Percentiles rank a stretch among this genome's conserved stretches.
These are phyloP conservation scores for Sebastes iracundus DNA, from an alignment of 2,797 vertebrate genomes.

Conservation along the genomic window DNA sequence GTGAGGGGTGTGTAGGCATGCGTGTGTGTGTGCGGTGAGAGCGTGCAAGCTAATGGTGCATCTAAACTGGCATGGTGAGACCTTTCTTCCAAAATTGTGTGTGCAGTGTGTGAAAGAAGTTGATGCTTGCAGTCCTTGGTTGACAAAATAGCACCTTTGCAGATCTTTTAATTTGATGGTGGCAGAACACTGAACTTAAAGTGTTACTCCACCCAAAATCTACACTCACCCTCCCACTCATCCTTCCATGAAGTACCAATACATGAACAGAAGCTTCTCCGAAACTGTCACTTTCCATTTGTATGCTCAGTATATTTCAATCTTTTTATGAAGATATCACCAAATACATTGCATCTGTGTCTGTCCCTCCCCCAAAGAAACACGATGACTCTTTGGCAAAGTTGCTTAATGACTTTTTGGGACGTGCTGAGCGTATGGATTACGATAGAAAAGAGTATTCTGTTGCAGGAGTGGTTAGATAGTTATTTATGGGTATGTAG, in stretches of 20 bases:
- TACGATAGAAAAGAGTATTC: not conserved
- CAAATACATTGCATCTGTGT: not conserved
- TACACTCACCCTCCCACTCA: not conserved
- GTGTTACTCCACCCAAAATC: constrained; percentile 12
- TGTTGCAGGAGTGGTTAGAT: not conserved
- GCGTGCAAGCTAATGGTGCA: not conserved
- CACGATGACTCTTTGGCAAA: not conserved
- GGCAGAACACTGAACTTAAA: not conserved
- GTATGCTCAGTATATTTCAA: not conserved
- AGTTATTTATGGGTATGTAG: not conserved
- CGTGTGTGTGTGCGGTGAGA: not conserved
- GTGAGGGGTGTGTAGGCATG: not conserved
- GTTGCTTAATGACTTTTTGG: not conserved
- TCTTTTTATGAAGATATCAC: not conserved
- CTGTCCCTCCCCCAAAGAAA: not conserved
- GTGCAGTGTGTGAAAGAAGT: not conserved
- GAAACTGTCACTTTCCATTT: not conserved
- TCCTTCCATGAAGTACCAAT: not conserved
- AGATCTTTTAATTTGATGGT: constrained; percentile 1
- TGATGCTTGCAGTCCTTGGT: not conserved
- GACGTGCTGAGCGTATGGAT: not conserved
- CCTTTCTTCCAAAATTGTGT: not conserved
- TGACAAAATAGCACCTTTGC: not conserved
- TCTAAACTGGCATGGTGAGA: not conserved
- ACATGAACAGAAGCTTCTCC: not conserved